These are phyloP conservation scores for Catotricha subobsoleta DNA, from an alignment of 2,888 invertebrate species.

Conservation along the genomic window DNA sequence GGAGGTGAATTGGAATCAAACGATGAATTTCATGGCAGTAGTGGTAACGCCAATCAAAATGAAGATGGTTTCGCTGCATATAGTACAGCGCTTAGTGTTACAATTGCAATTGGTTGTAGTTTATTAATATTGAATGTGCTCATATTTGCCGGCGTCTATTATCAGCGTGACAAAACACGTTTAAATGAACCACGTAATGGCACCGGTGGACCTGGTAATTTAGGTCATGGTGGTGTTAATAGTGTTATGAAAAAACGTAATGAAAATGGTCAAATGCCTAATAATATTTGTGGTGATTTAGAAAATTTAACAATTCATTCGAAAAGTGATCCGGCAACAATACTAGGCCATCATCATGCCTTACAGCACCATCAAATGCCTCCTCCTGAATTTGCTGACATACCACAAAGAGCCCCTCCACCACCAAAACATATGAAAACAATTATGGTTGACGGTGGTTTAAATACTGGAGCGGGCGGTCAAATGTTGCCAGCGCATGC, in stretches of 20 bases:
- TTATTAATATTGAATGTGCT: slow-evolving; percentile 78
- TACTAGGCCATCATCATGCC: slow-evolving; percentile 56
- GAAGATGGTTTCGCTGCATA: slow-evolving; percentile 81
- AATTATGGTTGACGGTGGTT: slow-evolving; percentile 31
- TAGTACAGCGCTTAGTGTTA: slow-evolving; percentile 78
- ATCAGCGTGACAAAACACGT: slow-evolving; percentile 71
- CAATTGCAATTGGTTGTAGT: slow-evolving; percentile 87
- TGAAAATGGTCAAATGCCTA: slow-evolving; percentile 76
- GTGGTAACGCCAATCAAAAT: slow-evolving; percentile 2
- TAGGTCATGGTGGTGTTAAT: slow-evolving; percentile 18
- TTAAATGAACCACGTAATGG: slow-evolving; percentile 38
- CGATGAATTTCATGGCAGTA: slow-evolving; percentile 3
- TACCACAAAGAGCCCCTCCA: slow-evolving; percentile 58
- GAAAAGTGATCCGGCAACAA: slow-evolving; percentile 53
- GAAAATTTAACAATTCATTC: slow-evolving; percentile 38
- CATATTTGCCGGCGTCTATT: slow-evolving; percentile 88
- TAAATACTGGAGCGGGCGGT: slow-evolving; percentile 32
- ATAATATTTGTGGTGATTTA: slow-evolving; percentile 71
- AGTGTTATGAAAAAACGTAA: slow-evolving; percentile 47
- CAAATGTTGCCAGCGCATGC: slow-evolving; percentile 56
- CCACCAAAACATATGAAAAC: slow-evolving; percentile 48
- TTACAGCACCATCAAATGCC: slow-evolving; percentile 62
- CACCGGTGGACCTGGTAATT: slow-evolving; percentile 19
- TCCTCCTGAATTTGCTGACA: slow-evolving; percentile 69
- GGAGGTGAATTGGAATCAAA: not conserved